A percentile compares a stretch with the other conserved stretches of the same genome.
phyloP scores from a whole-genome alignment of 2,113 vertebrate genomes.

The Pelodiscus sinensis region DNA sequence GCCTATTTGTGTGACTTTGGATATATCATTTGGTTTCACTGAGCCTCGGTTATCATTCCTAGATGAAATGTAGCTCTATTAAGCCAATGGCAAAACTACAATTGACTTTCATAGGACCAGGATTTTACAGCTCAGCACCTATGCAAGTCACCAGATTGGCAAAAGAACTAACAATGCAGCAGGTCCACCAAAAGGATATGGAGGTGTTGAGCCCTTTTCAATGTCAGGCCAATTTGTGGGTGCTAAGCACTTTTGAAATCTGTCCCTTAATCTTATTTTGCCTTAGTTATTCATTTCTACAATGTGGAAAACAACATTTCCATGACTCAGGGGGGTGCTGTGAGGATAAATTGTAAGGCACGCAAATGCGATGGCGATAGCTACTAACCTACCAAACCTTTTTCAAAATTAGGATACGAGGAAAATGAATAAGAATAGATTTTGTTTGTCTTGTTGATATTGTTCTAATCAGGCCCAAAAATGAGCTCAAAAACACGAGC shows the following conservation, averaged over 20 bases:
- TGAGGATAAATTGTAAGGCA: rapidly evolving
- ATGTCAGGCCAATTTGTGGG: neutral
- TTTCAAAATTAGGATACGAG: neutral
- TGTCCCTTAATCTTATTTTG: rapidly evolving
- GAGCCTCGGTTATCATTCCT: neutral
- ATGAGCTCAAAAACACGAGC: neutral
- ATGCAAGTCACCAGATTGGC: neutral
- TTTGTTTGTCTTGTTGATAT: neutral
- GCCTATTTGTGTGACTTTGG: neutral
- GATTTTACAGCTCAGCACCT: neutral
- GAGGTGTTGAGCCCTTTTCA: neutral
- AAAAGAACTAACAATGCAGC: neutral
- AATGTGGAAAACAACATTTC: neutral
- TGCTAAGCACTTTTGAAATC: neutral
- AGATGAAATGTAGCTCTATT: neutral
- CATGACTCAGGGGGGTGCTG: neutral
- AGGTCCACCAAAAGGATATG: neutral
- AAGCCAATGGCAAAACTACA: neutral
- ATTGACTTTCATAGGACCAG: neutral
- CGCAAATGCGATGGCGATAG: neutral
- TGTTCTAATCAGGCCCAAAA: neutral
- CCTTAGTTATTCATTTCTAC: neutral
- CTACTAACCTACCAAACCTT: neutral
- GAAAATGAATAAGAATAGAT: neutral
- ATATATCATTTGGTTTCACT: rapidly evolving